Percentiles rank a stretch among this genome's conserved stretches.
Conservation (phyloP, 2,113 vertebrate species). For the Siniperca knerii region DNA sequence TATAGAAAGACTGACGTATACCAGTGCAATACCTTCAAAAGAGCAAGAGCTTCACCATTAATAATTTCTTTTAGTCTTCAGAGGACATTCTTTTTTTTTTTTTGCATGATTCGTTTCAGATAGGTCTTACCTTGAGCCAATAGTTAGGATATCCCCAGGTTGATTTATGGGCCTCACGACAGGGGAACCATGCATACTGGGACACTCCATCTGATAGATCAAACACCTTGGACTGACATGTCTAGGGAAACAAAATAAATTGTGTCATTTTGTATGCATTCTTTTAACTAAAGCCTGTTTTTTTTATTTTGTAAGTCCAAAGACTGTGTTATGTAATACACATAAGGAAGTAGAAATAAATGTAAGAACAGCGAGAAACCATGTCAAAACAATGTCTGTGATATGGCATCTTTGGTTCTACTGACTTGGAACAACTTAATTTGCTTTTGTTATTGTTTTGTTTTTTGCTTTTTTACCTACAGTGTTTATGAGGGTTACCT, state of each 20-base stretch:
- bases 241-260: conserved; percentile 76
- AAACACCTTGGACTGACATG: conserved; percentile 95
- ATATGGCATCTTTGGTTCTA: not conserved
- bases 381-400: not conserved
- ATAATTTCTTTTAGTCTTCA: no score
- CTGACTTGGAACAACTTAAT: not conserved
- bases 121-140: conserved; percentile 91
- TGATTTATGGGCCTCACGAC: conserved; percentile 85
- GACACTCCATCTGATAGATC: conserved; percentile 92
- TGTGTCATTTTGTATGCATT: not conserved
- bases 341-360: not conserved
- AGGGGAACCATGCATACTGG: conserved; percentile 97
- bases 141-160: conserved; percentile 86
- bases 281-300: not conserved
- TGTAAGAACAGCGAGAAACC: not conserved
- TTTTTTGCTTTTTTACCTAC: not conserved
- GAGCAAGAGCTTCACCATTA: no score
- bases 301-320: not conserved
- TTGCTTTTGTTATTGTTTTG: not conserved
- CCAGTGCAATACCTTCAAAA: no score
- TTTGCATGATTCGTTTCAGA: not conserved
- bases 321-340: not conserved
- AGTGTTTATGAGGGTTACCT: not conserved
- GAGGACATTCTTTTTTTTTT: no score
- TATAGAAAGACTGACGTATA: not conserved